Conservation (phyloP, 2,797 vertebrate species). For the Leptodactylus fallax region DNA sequence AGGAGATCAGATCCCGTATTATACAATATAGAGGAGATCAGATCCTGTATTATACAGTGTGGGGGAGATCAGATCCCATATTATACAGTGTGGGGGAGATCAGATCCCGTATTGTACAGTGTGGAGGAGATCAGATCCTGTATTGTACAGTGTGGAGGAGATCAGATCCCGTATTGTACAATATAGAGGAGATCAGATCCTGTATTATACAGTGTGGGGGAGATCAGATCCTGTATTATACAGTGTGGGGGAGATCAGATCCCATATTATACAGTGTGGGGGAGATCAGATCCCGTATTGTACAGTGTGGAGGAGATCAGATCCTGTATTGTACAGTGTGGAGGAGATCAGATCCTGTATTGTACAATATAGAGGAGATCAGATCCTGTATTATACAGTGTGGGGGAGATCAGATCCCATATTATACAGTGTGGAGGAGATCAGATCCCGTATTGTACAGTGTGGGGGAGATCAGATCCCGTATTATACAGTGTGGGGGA, state of each 20-base stretch:
- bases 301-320: background rate
- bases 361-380: background rate
- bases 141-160: background rate
- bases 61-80: background rate
- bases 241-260: background rate
- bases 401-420: background rate
- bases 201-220: background rate
- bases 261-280: background rate
- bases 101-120: background rate
- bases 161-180: background rate
- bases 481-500: background rate
- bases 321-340: background rate
- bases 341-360: background rate
- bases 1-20: background rate
- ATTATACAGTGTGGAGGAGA: too few species aligned
- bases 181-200: background rate
- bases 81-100: background rate
- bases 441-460: conserved; percentile 19
- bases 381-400: background rate
- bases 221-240: background rate
- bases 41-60: background rate
- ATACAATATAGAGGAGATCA: background rate
- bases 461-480: background rate
- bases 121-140: background rate
- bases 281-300: background rate